phyloP scores from a whole-genome alignment of 2,888 invertebrate species.

The Tholera decimalis region DNA sequence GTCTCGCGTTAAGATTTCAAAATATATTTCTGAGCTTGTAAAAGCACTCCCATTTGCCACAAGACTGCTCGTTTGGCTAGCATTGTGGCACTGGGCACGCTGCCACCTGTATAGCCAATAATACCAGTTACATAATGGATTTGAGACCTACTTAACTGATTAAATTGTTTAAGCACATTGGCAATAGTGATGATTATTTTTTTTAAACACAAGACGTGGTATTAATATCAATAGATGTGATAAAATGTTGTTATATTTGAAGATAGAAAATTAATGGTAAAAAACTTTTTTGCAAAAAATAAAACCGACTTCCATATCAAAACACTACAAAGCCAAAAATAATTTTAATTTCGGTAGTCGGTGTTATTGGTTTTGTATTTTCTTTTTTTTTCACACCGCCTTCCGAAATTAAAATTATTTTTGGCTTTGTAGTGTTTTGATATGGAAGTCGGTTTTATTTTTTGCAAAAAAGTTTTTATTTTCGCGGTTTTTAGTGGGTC shows the following conservation, averaged over 20 bases:
- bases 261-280: not conserved
- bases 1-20: slow-evolving; percentile 5
- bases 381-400: too few relatives aligned
- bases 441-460: too few relatives aligned
- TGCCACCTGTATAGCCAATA: slow-evolving; percentile 42
- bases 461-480: too few relatives aligned
- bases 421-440: too few relatives aligned
- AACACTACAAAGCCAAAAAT: too few relatives aligned
- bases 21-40: slow-evolving; percentile 45
- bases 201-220: not conserved
- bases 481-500: too few relatives aligned
- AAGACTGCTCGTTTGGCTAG: slow-evolving; percentile 48
- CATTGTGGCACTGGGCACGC: slow-evolving; percentile 31
- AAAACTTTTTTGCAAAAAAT: too few relatives aligned
- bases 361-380: too few relatives aligned
- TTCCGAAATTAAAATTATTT: too few relatives aligned
- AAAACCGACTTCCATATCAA: too few relatives aligned
- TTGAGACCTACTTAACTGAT: slow-evolving; percentile 41
- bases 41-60: slow-evolving; percentile 44
- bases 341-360: too few relatives aligned
- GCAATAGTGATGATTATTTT: not conserved
- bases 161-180: slow-evolving; percentile 6
- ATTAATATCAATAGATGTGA: not conserved
- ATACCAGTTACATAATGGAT: slow-evolving; percentile 24
- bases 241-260: not conserved